Base-by-base conservation (phyloP, 1,140 invertebrate species). In the Maniola jurtina region DNA sequence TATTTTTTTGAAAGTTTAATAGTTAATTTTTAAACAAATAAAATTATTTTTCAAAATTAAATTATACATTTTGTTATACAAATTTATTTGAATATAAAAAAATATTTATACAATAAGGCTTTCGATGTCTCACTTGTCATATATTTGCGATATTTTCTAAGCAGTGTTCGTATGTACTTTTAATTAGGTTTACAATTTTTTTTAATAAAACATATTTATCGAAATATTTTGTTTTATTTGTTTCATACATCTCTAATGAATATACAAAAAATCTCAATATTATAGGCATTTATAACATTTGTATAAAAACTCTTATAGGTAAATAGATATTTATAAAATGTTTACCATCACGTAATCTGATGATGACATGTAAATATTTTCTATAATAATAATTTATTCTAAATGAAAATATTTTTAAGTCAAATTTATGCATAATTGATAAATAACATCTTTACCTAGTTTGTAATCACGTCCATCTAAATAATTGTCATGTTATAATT, bases 161-260 rank as follows among this genome's bases (percentile, higher is more conserved):
- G 54, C 13, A 45, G 61, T 72, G 66, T 72, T 63, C 64, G 71
- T 61, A 56, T 72, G 64, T 55, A 67, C 38, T 11, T 42, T 11
- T 11, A 11, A 11, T 57, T 67, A 69, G 63, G 64, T 66, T 59
- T 72, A 72, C 63, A 69, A 45, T 63, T 72, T 72, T 64, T 72
- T 72, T 72, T 64, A 25, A 68, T 63, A 60, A 72, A 72, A 68
- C 50, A 15, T 40, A 35, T 60, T 60, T 59, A 64, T 64, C 33
- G 16, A 38, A 61, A 50, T 8, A 36, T 34, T 25, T 60, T 47
- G 8, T 71, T 71, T 63, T 50, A 56, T 61, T 65, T 59, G 15
- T 54, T 36, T 57, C n/a, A 63, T 34, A 11, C 7, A 16, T 4
- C 48, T 52, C 7, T 52, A 52, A 45, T n/a, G 13, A 45, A 45